Percentiles rank a stretch among this genome's conserved stretches.
phyloP scores from a whole-genome alignment of 2,797 vertebrate species.

The Enteromius trimaculatus region DNA sequence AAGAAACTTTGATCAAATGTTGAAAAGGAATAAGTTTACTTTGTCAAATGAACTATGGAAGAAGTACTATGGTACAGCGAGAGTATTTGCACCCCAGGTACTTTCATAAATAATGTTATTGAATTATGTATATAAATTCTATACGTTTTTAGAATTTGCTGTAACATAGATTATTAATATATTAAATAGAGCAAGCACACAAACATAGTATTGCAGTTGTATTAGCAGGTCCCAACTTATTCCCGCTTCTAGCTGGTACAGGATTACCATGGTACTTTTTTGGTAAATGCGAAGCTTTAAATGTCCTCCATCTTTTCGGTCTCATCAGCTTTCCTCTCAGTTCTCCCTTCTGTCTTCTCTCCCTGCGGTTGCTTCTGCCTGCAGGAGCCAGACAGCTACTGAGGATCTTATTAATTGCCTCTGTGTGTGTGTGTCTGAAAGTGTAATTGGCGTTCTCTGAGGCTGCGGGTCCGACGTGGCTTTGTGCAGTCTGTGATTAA shows the following conservation, averaged over 20 bases:
- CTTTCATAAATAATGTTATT: neutral
- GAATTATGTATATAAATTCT: too few species aligned
- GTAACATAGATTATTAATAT: too few species aligned
- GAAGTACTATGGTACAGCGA: neutral
- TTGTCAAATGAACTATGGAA: neutral
- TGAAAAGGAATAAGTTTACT: neutral
- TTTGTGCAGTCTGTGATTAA: conserved; percentile 74
- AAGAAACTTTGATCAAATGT: neutral
- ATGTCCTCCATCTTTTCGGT: neutral
- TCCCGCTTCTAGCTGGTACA: neutral
- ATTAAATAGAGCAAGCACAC: neutral
- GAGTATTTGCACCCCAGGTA: neutral
- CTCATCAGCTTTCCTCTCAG: conserved; percentile 6
- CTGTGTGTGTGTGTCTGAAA: conserved; percentile 1
- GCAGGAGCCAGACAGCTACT: conserved; percentile 76
- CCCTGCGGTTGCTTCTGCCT: conserved; percentile 58
- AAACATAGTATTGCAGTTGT: neutral
- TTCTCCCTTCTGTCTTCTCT: conserved; percentile 10
- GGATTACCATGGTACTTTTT: neutral
- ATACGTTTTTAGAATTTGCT: too few species aligned
- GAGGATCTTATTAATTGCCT: conserved; percentile 74
- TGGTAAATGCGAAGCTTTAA: neutral
- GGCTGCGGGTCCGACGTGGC: conserved; percentile 60
- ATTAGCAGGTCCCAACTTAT: neutral
- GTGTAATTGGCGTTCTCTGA: conserved; percentile 47